phyloP scores from a whole-genome alignment of 1,140 invertebrate genomes.

The Panagrolaimus sp. region DNA sequence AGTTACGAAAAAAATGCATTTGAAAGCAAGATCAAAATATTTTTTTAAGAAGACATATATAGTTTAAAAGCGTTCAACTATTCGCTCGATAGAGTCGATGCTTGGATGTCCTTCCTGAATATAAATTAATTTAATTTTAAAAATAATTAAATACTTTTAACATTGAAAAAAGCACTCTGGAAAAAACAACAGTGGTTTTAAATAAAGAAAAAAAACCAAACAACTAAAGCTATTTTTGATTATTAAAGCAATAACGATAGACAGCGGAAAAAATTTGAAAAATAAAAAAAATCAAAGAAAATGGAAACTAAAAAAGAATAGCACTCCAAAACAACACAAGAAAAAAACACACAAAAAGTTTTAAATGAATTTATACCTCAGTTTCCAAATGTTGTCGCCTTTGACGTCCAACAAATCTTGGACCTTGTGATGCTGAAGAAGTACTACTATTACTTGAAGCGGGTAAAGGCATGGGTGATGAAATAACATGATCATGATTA shows the following conservation, averaged over 20 bases:
- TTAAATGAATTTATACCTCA: conserved; percentile 8
- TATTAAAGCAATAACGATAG: no score
- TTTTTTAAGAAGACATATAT: not conserved
- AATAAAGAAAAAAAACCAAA: no score
- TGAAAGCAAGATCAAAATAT: not conserved
- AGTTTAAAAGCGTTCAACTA: conserved; percentile 10
- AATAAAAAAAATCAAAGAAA: not conserved
- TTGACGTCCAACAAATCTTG: conserved; percentile 12
- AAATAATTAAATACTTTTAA: no score
- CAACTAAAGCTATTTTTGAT: no score
- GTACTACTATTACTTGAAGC: not conserved
- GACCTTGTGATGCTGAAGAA: not conserved
- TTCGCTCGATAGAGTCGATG: conserved; percentile 13
- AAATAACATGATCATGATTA: not conserved
- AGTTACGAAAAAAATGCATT: conserved; percentile 3
- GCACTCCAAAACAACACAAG: conserved; percentile 1
- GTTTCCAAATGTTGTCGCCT: conserved; percentile 11
- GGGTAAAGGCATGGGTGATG: conserved; percentile 11
- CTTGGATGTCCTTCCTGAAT: conserved; percentile 8
- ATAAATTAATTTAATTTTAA: not conserved
- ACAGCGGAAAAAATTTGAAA: no score
- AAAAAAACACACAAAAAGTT: not conserved
- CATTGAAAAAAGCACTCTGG: no score
- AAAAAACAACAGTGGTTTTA: no score
- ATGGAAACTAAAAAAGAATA: conserved; percentile 1